Evolutionary conservation across 2,888 invertebrate species (phyloP), one percentile per base, ranked within the genome.

Genomic region (Dasypogon diadema): DNA sequence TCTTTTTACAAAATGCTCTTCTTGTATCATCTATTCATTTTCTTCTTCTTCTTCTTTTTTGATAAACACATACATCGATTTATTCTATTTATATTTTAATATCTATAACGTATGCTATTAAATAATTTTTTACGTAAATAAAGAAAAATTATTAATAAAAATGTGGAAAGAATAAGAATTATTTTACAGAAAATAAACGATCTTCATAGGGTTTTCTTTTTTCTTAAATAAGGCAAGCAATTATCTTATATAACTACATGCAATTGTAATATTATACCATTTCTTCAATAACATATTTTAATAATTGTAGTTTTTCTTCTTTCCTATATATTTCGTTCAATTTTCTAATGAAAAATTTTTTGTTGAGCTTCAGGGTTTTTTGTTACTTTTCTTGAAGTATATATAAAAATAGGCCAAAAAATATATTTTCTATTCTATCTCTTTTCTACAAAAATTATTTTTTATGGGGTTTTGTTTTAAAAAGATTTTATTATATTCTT

Each of bases 331-430:
- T 51, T 21, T 51, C n/a, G 6, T 51, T 70, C 30, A 12, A n/a
- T 30, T 30, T 54, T 70, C 16, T 34, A 54, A 70, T 70, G 51
- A 70, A 51, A 70, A 30, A 34, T 24, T 56, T 56, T 26, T 56
- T 56, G 18, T 56, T 54, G 70, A 70, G 70, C 70, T 16, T 70
- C 51, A 70, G 70, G 54, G 54, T 73, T 56, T 73, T 58, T 58
- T 42, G 37, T 56, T 58, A 56, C n/a, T 56, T 46, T 73, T 56
- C 54, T 58, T 54, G 24, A 56, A 46, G 34, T 73, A 26, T 73
- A 42, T 73, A 73, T 73, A 73, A 73, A 73, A 73, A 73, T 73
- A 73, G 73, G 73, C 73, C 73, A 58, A 73, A 73, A 73, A 73
- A 73, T 73, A 73, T 73, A 73, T 70, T 54, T 54, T 70, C 70